These are phyloP conservation scores for Volucella bombylans DNA, from an alignment of 2,888 invertebrate species.

Conservation along the genomic window DNA sequence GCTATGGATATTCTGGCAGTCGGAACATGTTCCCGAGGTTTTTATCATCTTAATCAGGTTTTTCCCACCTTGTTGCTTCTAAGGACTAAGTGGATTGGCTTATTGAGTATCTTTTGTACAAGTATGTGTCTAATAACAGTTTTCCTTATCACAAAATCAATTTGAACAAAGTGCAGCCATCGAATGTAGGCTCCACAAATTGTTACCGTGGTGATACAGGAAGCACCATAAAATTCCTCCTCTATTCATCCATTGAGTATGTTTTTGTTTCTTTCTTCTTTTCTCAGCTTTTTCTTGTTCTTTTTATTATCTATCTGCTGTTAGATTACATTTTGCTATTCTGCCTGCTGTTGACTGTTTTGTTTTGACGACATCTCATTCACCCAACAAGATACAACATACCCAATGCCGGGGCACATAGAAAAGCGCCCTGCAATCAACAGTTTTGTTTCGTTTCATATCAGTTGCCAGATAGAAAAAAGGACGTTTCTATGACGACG, in stretches of 20 bases:
- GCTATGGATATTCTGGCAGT: too few species aligned
- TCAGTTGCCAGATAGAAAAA: slow-evolving; percentile 17
- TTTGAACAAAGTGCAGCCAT: too few species aligned
- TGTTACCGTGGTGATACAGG: too few species aligned
- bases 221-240: neutral
- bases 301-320: neutral
- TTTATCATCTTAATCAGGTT: too few species aligned
- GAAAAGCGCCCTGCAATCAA: slow-evolving; percentile 46
- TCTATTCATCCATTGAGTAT: slow-evolving; percentile 25
- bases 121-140: too few species aligned
- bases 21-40: too few species aligned
- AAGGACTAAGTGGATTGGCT: too few species aligned
- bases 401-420: neutral
- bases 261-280: neutral
- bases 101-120: too few species aligned
- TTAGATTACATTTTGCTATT: slow-evolving; percentile 16
- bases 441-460: slow-evolving; percentile 37
- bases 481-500: slow-evolving; percentile 27
- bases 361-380: neutral
- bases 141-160: too few species aligned
- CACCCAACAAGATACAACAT: neutral
- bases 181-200: too few species aligned
- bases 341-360: neutral
- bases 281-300: neutral
- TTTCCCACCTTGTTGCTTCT: too few species aligned